Percentiles rank a stretch among this genome's conserved stretches.
phyloP scores from a whole-genome alignment of 2,888 invertebrate species.

The Griposia aprilina region DNA sequence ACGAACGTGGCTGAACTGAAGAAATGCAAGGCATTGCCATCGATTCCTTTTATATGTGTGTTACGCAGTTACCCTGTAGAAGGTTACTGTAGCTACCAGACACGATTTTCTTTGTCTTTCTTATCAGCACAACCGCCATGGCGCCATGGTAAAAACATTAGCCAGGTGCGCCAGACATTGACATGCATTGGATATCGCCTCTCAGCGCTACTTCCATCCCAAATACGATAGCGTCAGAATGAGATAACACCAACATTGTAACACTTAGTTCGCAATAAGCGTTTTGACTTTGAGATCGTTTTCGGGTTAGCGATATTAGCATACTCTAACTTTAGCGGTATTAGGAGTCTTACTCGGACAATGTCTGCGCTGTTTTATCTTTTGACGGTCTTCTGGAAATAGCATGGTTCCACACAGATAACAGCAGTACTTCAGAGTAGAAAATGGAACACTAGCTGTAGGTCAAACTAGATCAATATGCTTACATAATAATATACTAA shows the following conservation, averaged over 20 bases:
- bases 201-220: not conserved
- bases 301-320: not conserved
- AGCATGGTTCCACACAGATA: not conserved
- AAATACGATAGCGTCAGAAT: not conserved
- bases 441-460: constrained; percentile 9
- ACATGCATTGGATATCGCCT: not conserved
- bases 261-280: too few relatives aligned
- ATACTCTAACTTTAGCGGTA: not conserved
- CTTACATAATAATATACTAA: not conserved
- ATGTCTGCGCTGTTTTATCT: not conserved
- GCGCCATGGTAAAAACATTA: not conserved
- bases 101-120: not conserved
- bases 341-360: not conserved
- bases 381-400: not conserved
- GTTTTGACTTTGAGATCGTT: too few relatives aligned
- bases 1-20: too few relatives aligned
- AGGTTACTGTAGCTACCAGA: not conserved
- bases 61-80: not conserved
- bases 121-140: not conserved
- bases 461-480: constrained; percentile 18
- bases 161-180: not conserved
- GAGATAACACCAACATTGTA: too few relatives aligned
- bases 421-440: constrained; percentile 14
- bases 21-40: not conserved
- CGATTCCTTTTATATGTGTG: not conserved